Evolutionary conservation across 2,113 vertebrate species (phyloP), one percentile per base, ranked within the genome.

Genomic region (Ivindomyrus marchei): DNA sequence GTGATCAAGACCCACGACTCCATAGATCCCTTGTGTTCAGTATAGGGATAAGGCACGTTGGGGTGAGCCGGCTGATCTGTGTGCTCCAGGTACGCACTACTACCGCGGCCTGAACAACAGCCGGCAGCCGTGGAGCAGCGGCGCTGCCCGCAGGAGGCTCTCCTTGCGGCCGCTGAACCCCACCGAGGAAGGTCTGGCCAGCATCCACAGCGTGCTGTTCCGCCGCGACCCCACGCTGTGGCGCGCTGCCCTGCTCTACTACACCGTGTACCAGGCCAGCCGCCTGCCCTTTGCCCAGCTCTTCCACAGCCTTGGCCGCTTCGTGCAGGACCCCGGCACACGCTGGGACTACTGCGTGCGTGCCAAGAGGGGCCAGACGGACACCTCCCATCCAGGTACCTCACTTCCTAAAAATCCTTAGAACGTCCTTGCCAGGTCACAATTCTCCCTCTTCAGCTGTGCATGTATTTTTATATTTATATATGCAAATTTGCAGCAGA

Each of bases 341-440:
- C 95, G 98, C 90, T 99, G 98, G 98, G 97, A 98, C 93, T 99
- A 99, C 92, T 99, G 98, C 0, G 97, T 99, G 3, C 95, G 98
- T 84, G 98, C 98, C 93, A 99, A 99, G 95, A 96, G 98, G n/a
- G 98, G 98, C 17, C 97, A 97, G 96, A 97, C 94, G 0, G 96
- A 99, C 90, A 99, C 98, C 0, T 95, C 97, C 0, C 95, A 95
- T 0, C 97, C 98, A 94, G 98, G 98, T 98, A 90, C 17, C 70
- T 49, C 49, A 6, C 88, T 17, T 7, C 83, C 13, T 80, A 80
- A 80, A 42, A 42, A 19, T 19, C 36, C 74, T 39, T 42, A 42
- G 74, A 31, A 19, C 0, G 11, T 70, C 62, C n/a, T 31, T 39
- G 15, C 31, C 3, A 10, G 66, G 31, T 80, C 15, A 39, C 45